Conservation (phyloP, 2,888 invertebrate genomes). For the Cancer borealis region DNA sequence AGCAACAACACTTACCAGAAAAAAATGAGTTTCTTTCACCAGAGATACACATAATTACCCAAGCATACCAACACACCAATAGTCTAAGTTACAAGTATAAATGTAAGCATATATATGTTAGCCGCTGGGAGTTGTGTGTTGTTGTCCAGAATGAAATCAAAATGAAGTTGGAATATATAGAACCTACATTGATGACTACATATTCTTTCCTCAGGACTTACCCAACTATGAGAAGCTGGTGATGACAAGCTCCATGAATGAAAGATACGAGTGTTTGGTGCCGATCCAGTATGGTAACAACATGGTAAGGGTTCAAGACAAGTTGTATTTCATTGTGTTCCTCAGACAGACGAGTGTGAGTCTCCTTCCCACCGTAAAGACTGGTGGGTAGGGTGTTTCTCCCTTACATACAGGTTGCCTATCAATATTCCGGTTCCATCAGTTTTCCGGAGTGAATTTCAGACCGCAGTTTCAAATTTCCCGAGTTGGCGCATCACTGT, state of each 20-base stretch:
- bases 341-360: neutral
- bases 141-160: too few species aligned
- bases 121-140: too few species aligned
- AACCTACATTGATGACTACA: neutral
- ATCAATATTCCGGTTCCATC: too few species aligned
- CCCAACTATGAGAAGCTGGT: constrained; percentile 83
- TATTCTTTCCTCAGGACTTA: constrained; percentile 65
- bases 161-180: neutral
- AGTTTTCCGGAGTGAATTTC: too few species aligned
- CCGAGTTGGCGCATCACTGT: too few species aligned
- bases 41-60: too few species aligned
- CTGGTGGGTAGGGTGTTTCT: neutral
- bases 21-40: too few species aligned
- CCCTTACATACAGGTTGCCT: neutral
- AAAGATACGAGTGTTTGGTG: constrained; percentile 90
- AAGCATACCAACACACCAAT: too few species aligned
- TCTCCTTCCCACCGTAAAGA: neutral
- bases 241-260: constrained; percentile 88
- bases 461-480: too few species aligned
- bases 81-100: too few species aligned
- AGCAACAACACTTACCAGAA: too few species aligned
- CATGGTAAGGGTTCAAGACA: constrained; percentile 78
- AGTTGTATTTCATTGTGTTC: neutral
- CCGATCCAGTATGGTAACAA: constrained; percentile 83
- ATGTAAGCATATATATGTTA: too few species aligned